phyloP scores from a whole-genome alignment of 2,113 vertebrate genomes.

The Solea senegalensis region DNA sequence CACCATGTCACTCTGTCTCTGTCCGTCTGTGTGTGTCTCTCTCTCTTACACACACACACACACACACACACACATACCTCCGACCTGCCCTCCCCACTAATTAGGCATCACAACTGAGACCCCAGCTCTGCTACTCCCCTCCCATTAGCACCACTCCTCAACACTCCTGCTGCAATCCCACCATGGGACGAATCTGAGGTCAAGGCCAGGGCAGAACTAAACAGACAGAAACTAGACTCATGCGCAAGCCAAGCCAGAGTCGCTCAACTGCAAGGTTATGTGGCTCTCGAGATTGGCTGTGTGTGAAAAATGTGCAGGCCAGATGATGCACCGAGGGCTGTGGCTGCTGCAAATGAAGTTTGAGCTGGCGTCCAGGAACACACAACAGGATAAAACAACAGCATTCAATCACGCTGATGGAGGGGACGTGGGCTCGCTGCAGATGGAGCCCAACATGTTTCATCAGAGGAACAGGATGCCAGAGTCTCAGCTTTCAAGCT shows the following conservation, averaged over 20 bases:
- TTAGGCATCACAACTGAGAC: conserved; percentile 50
- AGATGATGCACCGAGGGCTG: conserved; percentile 63
- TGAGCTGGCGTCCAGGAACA: conserved; percentile 58
- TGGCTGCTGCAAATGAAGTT: conserved; percentile 53
- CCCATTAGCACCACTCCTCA: conserved; percentile 59
- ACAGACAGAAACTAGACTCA: conserved; percentile 34
- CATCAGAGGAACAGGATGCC: conserved; percentile 62
- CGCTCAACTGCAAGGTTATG: conserved; percentile 17
- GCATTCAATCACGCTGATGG: conserved; percentile 59
- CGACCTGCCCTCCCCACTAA: conserved; percentile 66
- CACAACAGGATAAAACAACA: conserved; percentile 71
- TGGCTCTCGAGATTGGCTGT: conserved; percentile 31
- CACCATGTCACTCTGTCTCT: not conserved
- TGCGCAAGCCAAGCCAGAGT: conserved; percentile 33
- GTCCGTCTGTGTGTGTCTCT: not conserved
- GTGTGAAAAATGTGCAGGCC: conserved; percentile 70
- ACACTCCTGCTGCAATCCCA: conserved; percentile 49
- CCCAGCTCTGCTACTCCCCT: conserved; percentile 48
- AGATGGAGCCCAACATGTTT: conserved; percentile 61
- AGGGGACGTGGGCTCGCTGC: conserved; percentile 33
- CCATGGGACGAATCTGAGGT: conserved; percentile 59
- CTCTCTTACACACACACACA: conserved; percentile 15
- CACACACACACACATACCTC: conserved; percentile 39
- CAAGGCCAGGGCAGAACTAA: conserved; percentile 57
- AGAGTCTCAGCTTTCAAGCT: conserved; percentile 60